These are phyloP conservation scores for Dipus sagitta DNA, from an alignment of 2,797 vertebrate species.

Conservation along the genomic window DNA sequence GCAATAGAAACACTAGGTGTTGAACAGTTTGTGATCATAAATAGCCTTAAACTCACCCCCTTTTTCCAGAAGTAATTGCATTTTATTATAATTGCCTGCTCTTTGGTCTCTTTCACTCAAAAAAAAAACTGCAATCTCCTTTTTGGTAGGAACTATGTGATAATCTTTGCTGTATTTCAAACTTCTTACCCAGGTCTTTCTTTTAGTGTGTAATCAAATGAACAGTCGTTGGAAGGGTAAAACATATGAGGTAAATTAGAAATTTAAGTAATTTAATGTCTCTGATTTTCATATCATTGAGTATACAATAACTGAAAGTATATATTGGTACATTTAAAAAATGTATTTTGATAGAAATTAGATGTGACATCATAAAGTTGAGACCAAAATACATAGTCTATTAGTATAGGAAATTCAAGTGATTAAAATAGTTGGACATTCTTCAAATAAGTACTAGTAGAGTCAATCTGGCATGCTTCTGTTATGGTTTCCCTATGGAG, in stretches of 20 bases:
- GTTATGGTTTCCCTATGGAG: neutral
- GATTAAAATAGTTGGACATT: neutral
- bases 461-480: neutral
- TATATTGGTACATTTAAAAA: neutral
- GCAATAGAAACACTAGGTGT: neutral
- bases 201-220: neutral
- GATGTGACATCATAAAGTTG: neutral
- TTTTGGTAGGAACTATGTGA: neutral
- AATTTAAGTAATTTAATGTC: neutral
- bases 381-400: neutral
- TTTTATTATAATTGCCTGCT: neutral
- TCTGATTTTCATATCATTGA: conserved; percentile 3
- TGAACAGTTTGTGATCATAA: neutral
- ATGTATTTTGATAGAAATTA: conserved; percentile 13
- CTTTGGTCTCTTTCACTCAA: conserved; percentile 19
- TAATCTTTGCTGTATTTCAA: neutral
- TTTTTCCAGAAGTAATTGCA: neutral
- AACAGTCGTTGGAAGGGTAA: neutral
- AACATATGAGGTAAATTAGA: neutral
- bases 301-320: neutral
- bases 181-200: neutral
- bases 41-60: neutral
- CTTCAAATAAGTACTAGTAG: neutral
- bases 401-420: conserved; percentile 8
- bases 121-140: neutral